These are phyloP conservation scores for Heterochromis multidens DNA, from an alignment of 2,113 vertebrate genomes.

Conservation along the genomic window DNA sequence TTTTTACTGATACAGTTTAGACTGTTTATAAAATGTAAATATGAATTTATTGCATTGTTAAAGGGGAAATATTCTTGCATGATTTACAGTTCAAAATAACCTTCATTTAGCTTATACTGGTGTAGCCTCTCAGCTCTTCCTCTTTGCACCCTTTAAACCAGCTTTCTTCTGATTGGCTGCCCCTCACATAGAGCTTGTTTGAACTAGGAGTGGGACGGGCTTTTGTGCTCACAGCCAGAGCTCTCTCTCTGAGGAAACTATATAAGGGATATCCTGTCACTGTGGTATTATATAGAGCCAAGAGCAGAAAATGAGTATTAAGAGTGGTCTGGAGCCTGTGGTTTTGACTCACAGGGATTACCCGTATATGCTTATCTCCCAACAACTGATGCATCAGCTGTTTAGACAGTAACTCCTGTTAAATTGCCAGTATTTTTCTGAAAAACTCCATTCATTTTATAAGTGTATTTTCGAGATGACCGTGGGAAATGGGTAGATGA, in stretches of 20 bases:
- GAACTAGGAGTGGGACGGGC: neutral
- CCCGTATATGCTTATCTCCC: no score
- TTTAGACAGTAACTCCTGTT: no score
- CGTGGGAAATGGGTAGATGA: neutral
- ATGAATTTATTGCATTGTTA: neutral
- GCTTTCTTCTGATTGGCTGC: neutral
- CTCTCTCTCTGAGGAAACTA: neutral
- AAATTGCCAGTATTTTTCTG: no score
- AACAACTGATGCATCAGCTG: no score
- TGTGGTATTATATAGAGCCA: no score
- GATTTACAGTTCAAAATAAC: neutral
- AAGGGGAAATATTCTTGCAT: neutral
- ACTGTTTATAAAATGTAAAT: neutral
- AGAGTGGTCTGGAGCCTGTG: neutral
- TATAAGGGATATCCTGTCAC: neutral
- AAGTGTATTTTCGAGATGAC: neutral
- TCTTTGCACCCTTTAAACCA: accelerated
- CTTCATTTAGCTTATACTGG: neutral
- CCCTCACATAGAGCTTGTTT: neutral
- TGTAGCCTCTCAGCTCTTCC: neutral
- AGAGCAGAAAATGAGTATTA: neutral
- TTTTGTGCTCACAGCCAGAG: neutral
- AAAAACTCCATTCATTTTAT: no score
- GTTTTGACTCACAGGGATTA: no score
- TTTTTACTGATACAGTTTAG: neutral